Evolutionary conservation across 2,113 vertebrate species (phyloP).

Genomic region (Coreoperca whiteheadi): DNA sequence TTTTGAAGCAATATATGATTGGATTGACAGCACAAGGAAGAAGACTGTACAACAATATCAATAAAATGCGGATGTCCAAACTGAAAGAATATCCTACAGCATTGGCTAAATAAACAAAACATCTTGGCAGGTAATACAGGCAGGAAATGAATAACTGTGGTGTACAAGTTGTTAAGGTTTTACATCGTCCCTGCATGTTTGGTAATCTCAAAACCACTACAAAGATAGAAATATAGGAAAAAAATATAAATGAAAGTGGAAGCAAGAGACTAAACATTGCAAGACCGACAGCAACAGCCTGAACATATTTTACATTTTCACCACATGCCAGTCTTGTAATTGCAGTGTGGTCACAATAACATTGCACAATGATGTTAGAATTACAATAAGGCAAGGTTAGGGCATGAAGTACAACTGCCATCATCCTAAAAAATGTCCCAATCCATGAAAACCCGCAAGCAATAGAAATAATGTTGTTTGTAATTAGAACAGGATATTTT

Average conservation of each 20-base stretch:
- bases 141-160: conserved; percentile 6
- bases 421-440: conserved; percentile 4
- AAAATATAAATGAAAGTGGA: background rate
- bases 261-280: conserved; percentile 14
- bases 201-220: background rate
- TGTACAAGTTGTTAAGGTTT: conserved; percentile 7
- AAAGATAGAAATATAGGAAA: conserved; percentile 5
- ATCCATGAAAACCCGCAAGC: conserved; percentile 5
- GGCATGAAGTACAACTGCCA: background rate
- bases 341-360: conserved; percentile 2
- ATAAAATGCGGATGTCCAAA: background rate
- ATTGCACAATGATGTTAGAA: background rate
- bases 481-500: conserved; percentile 2
- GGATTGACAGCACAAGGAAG: conserved; percentile 21
- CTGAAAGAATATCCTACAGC: background rate
- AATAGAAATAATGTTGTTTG: background rate
- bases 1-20: conserved; percentile 25
- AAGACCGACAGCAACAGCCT: background rate
- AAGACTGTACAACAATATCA: conserved; percentile 25
- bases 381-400: conserved; percentile 1
- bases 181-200: background rate
- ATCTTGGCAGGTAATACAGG: conserved; percentile 10
- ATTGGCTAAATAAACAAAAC: conserved; percentile 10
- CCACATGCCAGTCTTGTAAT: background rate
- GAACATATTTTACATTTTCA: background rate